Evolutionary conservation across 2,888 invertebrate genomes (phyloP).

Genomic region (Mythimna loreyi): DNA sequence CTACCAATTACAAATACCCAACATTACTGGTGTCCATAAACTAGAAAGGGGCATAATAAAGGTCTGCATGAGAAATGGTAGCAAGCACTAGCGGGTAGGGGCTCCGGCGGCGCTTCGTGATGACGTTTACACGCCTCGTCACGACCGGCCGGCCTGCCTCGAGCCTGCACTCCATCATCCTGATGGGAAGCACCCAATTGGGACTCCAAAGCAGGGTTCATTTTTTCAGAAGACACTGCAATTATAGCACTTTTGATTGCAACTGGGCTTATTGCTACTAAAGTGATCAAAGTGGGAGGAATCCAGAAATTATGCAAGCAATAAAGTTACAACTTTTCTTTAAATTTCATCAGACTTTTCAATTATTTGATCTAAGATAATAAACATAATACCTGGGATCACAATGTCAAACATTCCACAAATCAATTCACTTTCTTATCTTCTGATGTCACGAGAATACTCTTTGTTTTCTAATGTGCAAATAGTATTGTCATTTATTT

Average conservation of each 20-base stretch:
- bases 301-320: neutral
- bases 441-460: slow-evolving; percentile 7
- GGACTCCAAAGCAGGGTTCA: slow-evolving; percentile 21
- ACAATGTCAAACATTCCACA: slow-evolving; percentile 14
- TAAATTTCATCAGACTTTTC: neutral
- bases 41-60: slow-evolving; percentile 49
- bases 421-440: slow-evolving; percentile 40
- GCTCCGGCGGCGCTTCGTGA: slow-evolving; percentile 62
- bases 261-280: neutral
- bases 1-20: slow-evolving; percentile 34
- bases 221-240: slow-evolving; percentile 15
- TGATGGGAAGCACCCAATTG: slow-evolving; percentile 40
- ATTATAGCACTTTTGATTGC: slow-evolving; percentile 30
- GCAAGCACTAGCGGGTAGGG: slow-evolving; percentile 50
- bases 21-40: slow-evolving; percentile 38
- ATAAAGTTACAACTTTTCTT: neutral
- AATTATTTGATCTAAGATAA: neutral
- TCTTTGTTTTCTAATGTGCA: slow-evolving; percentile 38
- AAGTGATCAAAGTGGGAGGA: neutral
- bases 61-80: slow-evolving; percentile 52
- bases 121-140: slow-evolving; percentile 51
- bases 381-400: neutral
- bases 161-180: slow-evolving; percentile 42
- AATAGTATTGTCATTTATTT: slow-evolving; percentile 51
- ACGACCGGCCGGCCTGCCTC: slow-evolving; percentile 52